These are phyloP conservation scores for Campoletis sonorensis DNA, from an alignment of 1,140 invertebrate species.

Conservation along the genomic window DNA sequence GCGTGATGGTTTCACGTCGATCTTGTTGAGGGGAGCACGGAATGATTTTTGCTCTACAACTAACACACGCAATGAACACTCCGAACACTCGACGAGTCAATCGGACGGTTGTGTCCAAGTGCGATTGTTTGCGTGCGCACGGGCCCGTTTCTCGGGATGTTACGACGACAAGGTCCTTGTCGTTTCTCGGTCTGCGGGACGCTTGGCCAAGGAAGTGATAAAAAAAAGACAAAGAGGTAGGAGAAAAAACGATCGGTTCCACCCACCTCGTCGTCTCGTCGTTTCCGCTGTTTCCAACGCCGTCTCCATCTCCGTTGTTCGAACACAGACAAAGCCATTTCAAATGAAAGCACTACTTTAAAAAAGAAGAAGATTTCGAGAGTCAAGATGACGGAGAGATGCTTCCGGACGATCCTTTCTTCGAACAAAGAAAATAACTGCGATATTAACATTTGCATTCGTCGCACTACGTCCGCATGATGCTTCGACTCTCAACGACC, in stretches of 20 bases:
- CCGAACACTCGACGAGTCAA: constrained; percentile 44
- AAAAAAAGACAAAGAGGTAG: constrained; percentile 33
- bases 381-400: neutral
- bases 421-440: constrained; percentile 22
- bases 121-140: constrained; percentile 33
- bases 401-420: neutral
- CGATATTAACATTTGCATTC: constrained; percentile 29
- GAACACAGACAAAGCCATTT: constrained; percentile 1
- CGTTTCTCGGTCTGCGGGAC: constrained; percentile 18
- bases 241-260: constrained; percentile 32
- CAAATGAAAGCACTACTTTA: neutral
- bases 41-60: neutral
- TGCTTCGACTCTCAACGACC: constrained; percentile 17
- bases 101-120: constrained; percentile 28
- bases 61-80: constrained; percentile 24
- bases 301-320: constrained; percentile 12
- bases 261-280: constrained; percentile 32
- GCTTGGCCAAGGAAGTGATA: neutral
- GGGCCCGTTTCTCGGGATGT: constrained; percentile 24
- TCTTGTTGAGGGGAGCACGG: neutral
- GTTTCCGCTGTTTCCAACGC: constrained; percentile 10
- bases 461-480: neutral
- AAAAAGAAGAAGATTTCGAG: neutral
- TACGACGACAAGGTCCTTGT: constrained; percentile 22
- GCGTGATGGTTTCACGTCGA: neutral